Base-by-base conservation (phyloP, 2,113 vertebrate genomes). In the Addax nasomaculatus region DNA sequence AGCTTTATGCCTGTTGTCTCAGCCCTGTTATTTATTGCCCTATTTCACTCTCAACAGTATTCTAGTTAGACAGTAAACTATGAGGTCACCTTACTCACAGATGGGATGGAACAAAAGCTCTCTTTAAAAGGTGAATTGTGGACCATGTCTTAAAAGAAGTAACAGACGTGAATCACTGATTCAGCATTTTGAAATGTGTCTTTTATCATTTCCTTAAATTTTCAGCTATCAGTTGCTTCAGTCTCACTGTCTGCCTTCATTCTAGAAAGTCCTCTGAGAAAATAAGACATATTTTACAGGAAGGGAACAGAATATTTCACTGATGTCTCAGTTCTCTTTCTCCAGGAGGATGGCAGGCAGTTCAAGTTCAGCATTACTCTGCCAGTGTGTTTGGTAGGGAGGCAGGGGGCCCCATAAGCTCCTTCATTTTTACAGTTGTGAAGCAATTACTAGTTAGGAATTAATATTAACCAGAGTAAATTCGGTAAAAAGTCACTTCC, bases 401-500 rank as follows among this genome's bases (percentile, higher is more conserved):
- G 55, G 58, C 12, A 85, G 0, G 0, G 73, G 45, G 19, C 87
- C 25, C 94, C 95, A 45, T 23, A 57, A 94, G 49, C 4, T 5
- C 19, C 55, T 98, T 96, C 81, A 60, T 95, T 62, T 86, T 96
- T 83, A 88, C 30, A 93, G 96, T 79, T 97, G 39, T 97, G 90
- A 96, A 95, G 96, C 27, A 98, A 97, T 97, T 97, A 78, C 70
- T 98, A 89, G n/a, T 49, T 83, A 90, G 89, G 53, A 96, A 86
- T 98, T 94, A 80, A 98, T 95, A 98, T 97, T 97, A 98, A 97
- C 90, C 29, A 62, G 85, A 97, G 67, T 92, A 96, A 98, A 98
- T 98, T 96, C 97, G 92, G 93, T 98, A 97, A 98, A 98, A 81
- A 95, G 70, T 97, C 95, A 97, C 95, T 98, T 98, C 92, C 64